Evolutionary conservation across 1,140 invertebrate species (phyloP).

Genomic region (Macrobrachium rosenbergii): DNA sequence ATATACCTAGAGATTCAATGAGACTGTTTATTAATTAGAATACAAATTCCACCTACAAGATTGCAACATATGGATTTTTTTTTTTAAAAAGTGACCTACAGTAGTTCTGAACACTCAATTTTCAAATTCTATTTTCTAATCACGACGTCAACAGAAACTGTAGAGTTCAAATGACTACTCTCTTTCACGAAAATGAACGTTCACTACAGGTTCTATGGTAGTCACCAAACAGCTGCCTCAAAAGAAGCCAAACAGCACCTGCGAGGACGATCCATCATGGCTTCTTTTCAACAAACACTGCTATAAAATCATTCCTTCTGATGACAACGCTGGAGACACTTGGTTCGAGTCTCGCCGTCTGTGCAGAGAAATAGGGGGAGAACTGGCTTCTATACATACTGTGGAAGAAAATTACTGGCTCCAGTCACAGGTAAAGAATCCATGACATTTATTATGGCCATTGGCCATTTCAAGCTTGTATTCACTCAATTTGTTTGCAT

Average conservation of each 20-base stretch:
- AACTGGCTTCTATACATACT: slow-evolving; percentile 38
- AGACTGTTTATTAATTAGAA: too few relatives aligned
- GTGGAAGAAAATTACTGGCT: slow-evolving; percentile 52
- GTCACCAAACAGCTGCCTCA: slow-evolving; percentile 23
- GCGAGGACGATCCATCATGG: slow-evolving; percentile 32
- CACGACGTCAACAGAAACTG: background rate
- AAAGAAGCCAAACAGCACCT: background rate
- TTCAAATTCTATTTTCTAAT: background rate
- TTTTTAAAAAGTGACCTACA: too few relatives aligned
- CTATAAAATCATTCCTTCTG: slow-evolving; percentile 33
- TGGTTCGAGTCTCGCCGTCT: slow-evolving; percentile 30
- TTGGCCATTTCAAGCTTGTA: background rate
- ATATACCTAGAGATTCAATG: too few relatives aligned
- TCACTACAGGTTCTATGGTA: slow-evolving; percentile 34
- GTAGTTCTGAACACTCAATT: too few relatives aligned
- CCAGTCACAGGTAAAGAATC: slow-evolving; percentile 36
- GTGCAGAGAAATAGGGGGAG: slow-evolving; percentile 31
- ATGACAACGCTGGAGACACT: slow-evolving; percentile 6
- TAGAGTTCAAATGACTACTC: background rate
- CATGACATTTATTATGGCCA: background rate
- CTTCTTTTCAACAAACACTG: slow-evolving; percentile 18
- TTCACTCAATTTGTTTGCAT: too few relatives aligned
- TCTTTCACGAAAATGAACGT: background rate
- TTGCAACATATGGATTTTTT: too few relatives aligned
- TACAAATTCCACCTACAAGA: too few relatives aligned